Evolutionary conservation across 2,113 vertebrate genomes (phyloP).

Genomic region (Hippocampus mohnikei): DNA sequence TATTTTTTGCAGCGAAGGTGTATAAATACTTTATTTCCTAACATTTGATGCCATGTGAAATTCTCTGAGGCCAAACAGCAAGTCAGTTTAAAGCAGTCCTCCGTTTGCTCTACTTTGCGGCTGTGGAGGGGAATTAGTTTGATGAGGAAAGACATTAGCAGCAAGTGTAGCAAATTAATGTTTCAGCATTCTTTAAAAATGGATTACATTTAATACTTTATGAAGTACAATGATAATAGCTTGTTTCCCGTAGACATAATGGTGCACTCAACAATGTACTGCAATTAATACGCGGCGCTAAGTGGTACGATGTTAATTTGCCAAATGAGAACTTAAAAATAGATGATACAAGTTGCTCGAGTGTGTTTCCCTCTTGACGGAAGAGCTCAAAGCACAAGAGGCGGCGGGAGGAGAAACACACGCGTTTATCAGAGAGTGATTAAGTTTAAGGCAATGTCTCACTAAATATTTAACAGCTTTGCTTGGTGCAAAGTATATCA

Average conservation of each 20-base stretch:
- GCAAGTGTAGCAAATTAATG: slow-evolving; percentile 66
- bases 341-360: slow-evolving; percentile 64
- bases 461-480: slow-evolving; percentile 85
- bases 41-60: slow-evolving; percentile 4
- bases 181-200: slow-evolving; percentile 74
- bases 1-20: not conserved
- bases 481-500: slow-evolving; percentile 81
- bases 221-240: slow-evolving; percentile 73
- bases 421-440: slow-evolving; percentile 77
- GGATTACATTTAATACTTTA: slow-evolving; percentile 71
- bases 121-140: slow-evolving; percentile 51
- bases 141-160: slow-evolving; percentile 59
- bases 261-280: slow-evolving; percentile 66
- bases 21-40: not conserved
- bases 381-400: slow-evolving; percentile 50
- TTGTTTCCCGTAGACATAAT: slow-evolving; percentile 64
- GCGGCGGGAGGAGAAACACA: slow-evolving; percentile 53
- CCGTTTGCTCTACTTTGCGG: slow-evolving; percentile 34
- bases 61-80: slow-evolving; percentile 12
- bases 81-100: not conserved
- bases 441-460: slow-evolving; percentile 79
- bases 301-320: slow-evolving; percentile 72
- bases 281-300: slow-evolving; percentile 74
- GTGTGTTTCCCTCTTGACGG: slow-evolving; percentile 65
- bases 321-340: slow-evolving; percentile 71